Evolutionary conservation across 2,797 vertebrate species (phyloP).

Genomic region (Masticophis lateralis): DNA sequence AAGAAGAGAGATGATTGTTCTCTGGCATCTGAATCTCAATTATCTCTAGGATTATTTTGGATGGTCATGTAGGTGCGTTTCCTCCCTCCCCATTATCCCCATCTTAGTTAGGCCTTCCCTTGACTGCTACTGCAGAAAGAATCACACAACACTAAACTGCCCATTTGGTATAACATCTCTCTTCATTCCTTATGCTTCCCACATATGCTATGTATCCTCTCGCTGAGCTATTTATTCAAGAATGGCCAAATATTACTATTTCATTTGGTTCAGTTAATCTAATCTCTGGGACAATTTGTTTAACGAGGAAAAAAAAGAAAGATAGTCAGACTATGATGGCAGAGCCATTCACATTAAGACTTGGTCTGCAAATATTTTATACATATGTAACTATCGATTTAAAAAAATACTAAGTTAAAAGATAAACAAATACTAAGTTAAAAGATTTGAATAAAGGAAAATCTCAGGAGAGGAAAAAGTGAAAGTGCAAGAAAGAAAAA

Average conservation of each 20-base stretch:
- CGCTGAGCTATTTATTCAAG: not conserved
- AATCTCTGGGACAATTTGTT: not conserved
- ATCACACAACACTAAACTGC: too few species aligned
- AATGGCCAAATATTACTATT: not conserved
- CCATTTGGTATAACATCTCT: not conserved
- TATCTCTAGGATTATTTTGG: not conserved
- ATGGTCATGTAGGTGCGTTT: not conserved
- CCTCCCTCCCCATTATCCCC: not conserved
- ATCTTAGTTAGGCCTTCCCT: not conserved
- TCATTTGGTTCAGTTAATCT: not conserved
- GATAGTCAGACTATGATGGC: not conserved
- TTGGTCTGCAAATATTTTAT: not conserved
- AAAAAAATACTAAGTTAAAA: too few species aligned
- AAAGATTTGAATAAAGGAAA: too few species aligned
- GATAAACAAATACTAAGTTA: too few species aligned
- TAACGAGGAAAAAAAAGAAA: not conserved
- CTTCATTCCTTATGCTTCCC: not conserved
- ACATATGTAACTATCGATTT: too few species aligned
- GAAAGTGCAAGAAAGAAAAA: too few species aligned
- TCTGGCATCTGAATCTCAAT: not conserved
- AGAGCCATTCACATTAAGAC: not conserved
- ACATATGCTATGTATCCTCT: not conserved
- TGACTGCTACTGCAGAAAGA: not conserved
- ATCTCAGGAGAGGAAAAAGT: too few species aligned
- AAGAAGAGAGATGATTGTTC: not conserved